Base-by-base conservation (phyloP, 2,797 vertebrate genomes). In the Picus viridis region DNA sequence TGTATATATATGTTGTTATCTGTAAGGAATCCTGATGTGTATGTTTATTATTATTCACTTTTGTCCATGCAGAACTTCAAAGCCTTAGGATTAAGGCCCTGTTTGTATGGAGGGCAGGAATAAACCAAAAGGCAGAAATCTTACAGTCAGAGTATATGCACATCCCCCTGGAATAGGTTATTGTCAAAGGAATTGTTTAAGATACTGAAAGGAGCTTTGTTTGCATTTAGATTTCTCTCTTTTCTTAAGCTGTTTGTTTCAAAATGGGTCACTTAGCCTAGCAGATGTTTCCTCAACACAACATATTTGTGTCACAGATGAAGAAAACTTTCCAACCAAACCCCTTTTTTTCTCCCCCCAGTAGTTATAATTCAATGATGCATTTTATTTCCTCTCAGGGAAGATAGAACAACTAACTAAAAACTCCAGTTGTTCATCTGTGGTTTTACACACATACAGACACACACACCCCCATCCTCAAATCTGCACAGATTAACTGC, bases 201-300 rank as follows among this genome's bases (percentile, higher is more conserved):
- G 73, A 74, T 27, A 69, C 47, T 56, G 77, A 94, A 90, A 89
- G 43, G 29, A 83, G 24, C 67, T 89, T 92, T 86, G 54, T 86
- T 69, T 88, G 26, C 72, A 34, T 89, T 88, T 83, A 58, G 59
- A 75, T 86, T 80, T 88, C 43, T 81, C 45, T 57, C 65, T 93
- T 86, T 87, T 80, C 84, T 91, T 86, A 75, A 86, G 32, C 5
- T 64, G 39, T 78, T 93, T 94, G 49, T 82, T 82, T 83, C 88
- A 73, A 89, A 95, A 73, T 69, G 51, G 92, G 76, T 92, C 83
- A 70, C 74, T 91, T 69, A 88, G 19, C n/a, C 18, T 34, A 88
- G 86, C 87, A 94, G 86, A 90, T 64, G 29, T 89, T 93, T 93
- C 77, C 75, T 90, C 71, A 10, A 83, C 67, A 80, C 30, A 83